Percentiles rank a stretch among this genome's conserved stretches.
Evolutionary conservation across 1,140 invertebrate genomes (phyloP).

Genomic region (Procambarus clarkii): DNA sequence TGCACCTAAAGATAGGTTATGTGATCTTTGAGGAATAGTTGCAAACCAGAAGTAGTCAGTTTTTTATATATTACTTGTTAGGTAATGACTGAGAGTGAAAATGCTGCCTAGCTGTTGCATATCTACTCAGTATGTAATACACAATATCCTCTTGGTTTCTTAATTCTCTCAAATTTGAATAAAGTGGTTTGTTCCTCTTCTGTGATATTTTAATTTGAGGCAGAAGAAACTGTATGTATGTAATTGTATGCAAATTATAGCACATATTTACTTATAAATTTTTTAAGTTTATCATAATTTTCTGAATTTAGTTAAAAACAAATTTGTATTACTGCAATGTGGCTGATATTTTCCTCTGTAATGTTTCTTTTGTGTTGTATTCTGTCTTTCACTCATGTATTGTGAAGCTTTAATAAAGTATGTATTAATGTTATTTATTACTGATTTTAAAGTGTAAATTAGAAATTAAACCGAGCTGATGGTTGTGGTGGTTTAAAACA

Average conservation of each 20-base stretch:
- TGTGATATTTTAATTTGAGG: conserved; percentile 22
- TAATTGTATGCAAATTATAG: not conserved
- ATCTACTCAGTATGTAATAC: not conserved
- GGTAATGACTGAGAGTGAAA: not conserved
- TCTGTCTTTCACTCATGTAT: conserved; percentile 31
- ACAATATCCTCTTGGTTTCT: not conserved
- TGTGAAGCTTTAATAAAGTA: conserved; percentile 31
- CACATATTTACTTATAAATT: conserved; percentile 27
- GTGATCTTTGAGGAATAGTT: not conserved
- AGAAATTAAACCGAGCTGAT: not conserved
- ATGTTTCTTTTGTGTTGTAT: conserved; percentile 18
- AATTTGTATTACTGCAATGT: not conserved
- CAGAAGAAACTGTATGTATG: conserved; percentile 10
- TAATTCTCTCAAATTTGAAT: not conserved
- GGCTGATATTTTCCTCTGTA: not conserved
- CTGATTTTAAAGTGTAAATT: not conserved
- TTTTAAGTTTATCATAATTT: too few species aligned
- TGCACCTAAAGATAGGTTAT: not conserved
- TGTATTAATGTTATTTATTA: not conserved
- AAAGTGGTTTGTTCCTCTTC: conserved; percentile 44
- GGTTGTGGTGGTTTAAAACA: not conserved
- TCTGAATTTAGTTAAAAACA: not conserved
- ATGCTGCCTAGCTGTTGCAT: not conserved
- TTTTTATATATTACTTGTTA: not conserved
- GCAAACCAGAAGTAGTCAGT: not conserved